Conservation (phyloP, 1,140 invertebrate genomes). For the Mycetomoellerius zeteki region DNA sequence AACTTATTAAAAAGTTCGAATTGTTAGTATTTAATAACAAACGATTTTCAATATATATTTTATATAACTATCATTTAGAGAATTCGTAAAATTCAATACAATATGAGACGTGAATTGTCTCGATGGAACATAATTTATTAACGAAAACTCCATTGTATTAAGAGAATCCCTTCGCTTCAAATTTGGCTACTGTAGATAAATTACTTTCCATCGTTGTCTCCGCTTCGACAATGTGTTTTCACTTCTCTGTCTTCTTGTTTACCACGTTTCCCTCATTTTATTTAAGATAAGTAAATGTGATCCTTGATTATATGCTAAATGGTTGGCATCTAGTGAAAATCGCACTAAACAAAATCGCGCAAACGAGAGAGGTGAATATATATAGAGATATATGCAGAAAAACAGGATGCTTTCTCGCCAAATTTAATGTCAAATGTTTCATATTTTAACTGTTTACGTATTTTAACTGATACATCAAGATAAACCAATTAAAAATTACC, state of each 20-base stretch:
- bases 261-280: background rate
- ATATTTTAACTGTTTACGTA: no score
- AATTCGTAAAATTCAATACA: background rate
- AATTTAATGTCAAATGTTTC: background rate
- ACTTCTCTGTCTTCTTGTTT: background rate
- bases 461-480: background rate
- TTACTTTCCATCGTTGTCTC: constrained; percentile 2
- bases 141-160: background rate
- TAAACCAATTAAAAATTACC: background rate
- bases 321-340: background rate
- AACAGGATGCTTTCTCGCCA: background rate
- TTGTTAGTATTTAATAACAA: background rate
- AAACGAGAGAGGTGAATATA: background rate
- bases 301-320: background rate
- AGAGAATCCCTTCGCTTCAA: background rate
- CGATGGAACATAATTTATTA: background rate
- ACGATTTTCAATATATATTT: background rate
- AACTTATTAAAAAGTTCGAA: background rate
- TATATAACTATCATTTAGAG: background rate
- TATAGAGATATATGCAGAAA: background rate
- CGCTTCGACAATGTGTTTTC: background rate
- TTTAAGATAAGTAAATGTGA: background rate
- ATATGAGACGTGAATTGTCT: background rate
- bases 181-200: background rate
- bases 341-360: background rate